Conservation (phyloP, 2,113 vertebrate species). For the Ahaetulla prasina region DNA sequence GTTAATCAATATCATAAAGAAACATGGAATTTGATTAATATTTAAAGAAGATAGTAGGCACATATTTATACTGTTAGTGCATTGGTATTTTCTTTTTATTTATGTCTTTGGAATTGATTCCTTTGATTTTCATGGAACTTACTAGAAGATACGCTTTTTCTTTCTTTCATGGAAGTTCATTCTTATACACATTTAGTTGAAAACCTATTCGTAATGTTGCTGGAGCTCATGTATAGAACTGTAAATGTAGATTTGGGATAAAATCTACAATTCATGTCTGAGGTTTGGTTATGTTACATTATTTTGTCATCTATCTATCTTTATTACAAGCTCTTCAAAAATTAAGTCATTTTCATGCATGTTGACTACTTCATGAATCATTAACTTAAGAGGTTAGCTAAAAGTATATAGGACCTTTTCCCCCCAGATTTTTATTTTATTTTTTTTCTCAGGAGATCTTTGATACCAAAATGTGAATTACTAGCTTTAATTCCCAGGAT, state of each 20-base stretch:
- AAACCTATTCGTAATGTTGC: neutral
- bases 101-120: neutral
- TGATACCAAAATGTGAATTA: slow-evolving; percentile 28
- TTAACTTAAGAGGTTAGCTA: slow-evolving; percentile 18
- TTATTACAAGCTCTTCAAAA: slow-evolving; percentile 29
- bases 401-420: slow-evolving; percentile 34
- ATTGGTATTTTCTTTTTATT: neutral
- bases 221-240: neutral
- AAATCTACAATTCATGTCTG: neutral
- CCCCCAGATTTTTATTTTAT: neutral
- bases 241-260: neutral
- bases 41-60: neutral
- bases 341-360: slow-evolving; percentile 20
- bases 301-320: neutral
- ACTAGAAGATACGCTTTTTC: neutral
- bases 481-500: slow-evolving; percentile 51
- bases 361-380: slow-evolving; percentile 19
- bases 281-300: neutral
- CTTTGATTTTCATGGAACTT: neutral
- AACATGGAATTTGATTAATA: neutral
- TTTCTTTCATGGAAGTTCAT: neutral
- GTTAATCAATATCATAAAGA: neutral
- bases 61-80: neutral
- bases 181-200: neutral
- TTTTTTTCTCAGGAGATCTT: slow-evolving; percentile 33